Evolutionary conservation across 2,113 vertebrate genomes (phyloP).

Genomic region (Psammodynastes pulverulentus): DNA sequence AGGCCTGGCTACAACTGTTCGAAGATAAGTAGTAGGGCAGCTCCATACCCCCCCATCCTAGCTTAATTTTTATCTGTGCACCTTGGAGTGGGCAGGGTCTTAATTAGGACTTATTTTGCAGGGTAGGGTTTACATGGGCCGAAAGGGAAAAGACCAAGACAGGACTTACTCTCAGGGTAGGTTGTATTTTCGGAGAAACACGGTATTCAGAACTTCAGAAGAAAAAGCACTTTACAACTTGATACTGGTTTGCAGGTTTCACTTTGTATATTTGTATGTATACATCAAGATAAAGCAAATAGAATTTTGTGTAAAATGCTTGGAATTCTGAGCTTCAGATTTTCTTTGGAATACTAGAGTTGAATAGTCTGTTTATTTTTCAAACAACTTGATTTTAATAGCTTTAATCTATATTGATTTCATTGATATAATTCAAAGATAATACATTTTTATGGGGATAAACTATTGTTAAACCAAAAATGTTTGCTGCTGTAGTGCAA

Average conservation of each 20-base stretch:
- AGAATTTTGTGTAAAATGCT: neutral
- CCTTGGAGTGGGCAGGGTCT: too few relatives aligned
- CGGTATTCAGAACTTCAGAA: neutral
- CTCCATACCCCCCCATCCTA: too few relatives aligned
- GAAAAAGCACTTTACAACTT: neutral
- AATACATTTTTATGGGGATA: neutral
- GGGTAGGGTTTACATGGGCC: too few relatives aligned
- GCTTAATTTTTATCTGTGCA: too few relatives aligned
- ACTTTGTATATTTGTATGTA: neutral
- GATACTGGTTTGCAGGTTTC: neutral
- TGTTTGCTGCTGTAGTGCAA: neutral
- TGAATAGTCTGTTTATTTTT: neutral
- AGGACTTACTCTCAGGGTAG: too few relatives aligned
- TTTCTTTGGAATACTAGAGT: neutral
- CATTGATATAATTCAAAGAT: neutral
- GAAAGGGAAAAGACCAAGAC: too few relatives aligned
- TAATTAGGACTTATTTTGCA: too few relatives aligned
- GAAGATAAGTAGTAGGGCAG: too few relatives aligned
- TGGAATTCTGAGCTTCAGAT: neutral
- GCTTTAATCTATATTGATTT: neutral
- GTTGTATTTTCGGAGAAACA: too few relatives aligned
- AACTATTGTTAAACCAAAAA: neutral
- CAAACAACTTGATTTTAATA: neutral
- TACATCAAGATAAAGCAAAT: neutral
- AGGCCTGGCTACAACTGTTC: too few relatives aligned